Evolutionary conservation across 2,113 vertebrate genomes (phyloP), one percentile per base, ranked within the genome.

Genomic region (Trematocara variabile): DNA sequence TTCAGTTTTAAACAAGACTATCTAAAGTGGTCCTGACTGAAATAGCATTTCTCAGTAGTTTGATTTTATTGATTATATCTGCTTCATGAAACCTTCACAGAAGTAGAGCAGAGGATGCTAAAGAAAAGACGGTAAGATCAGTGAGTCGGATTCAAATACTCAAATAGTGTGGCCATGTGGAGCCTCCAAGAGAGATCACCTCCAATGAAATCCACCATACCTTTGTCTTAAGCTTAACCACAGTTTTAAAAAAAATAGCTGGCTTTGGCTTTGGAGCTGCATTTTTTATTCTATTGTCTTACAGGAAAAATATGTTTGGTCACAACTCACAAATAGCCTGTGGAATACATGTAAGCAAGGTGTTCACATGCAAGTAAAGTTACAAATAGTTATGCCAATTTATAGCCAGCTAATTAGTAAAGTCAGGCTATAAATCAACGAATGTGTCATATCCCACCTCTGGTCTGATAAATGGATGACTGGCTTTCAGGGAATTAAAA

Each of bases 321-420:
- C 4, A 28, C 7, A 28, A 46, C 20, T 46, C 39, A 73, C 65
- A 28, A 73, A 73, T 46, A 70, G 20, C 12, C 63, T 22, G 7
- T 25, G 20, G 68, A 46, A 25, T 73, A 46, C 22, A 46, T 73
- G 68, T 46, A 73, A 46, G 68, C 68, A 73, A 73, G 22, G 68
- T 28, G 39, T 73, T 28, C 39, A 73, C 39, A 16, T 46, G 13
- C n/a, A 75, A 46, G 5, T 53, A 55, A 11, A 60, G 33, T 58
- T 18, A 33, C 39, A 78, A 70, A 55, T 25, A 46, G 1, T 73
- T 77, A 20, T 14, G 12, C 33, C 7, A 70, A 41, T 77, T 65
- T 79, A 86, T 85, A 11, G 68, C 1, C 54, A 48, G 30, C 30
- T 81, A 80, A 87, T 93, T 84, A 77, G 58, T 84, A 79, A 54